Evolutionary conservation across 1,140 invertebrate genomes (phyloP), one percentile per base, ranked within the genome.

Genomic region (Pogonomyrmex barbatus): DNA sequence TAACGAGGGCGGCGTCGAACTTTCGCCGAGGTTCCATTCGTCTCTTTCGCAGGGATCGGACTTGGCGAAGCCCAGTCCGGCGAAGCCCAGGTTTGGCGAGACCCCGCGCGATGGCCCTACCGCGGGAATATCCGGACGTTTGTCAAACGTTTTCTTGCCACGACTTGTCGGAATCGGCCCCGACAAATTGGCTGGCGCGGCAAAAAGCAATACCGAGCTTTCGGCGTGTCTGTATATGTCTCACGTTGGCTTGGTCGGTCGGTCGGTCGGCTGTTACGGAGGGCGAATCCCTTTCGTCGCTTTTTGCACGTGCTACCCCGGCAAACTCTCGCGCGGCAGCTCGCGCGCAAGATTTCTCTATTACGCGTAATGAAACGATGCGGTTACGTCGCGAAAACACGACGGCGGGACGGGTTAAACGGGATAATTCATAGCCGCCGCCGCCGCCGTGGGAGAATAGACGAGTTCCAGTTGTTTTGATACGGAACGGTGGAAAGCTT

Each of bases 81-180:
- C 54, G 56, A 78, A 70, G 62, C 71, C 52, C 47, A 24, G 24
- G 24, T 24, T 52, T n/a, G 65, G 58, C 50, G 45, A 63, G 24
- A 73, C 42, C 67, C 63, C 0, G 24, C 24, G 24, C 24, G 9
- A 36, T 42, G 54, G 75, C 52, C 82, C 54, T 63, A 70, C 71
- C 84, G 87, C 52, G 76, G 63, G 83, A 85, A 82, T 81, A 88
- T 86, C 83, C 56, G 45, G 87, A 89, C 88, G 87, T 89, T 89
- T 89, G 88, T 89, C 88, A 89, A 89, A 89, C 63, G 88, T 86
- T 89, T 89, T 89, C 88, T 89, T 89, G 88, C 87, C 87, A 52
- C 76, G 87, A 89, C 83, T 86, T 88, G 88, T 89, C 88, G 76
- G 88, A 88, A 89, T 89, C 83, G 83, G 87, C 52, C 77, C 87